Base-by-base conservation (phyloP, 1,140 invertebrate species). In the Drosophila sp. region DNA sequence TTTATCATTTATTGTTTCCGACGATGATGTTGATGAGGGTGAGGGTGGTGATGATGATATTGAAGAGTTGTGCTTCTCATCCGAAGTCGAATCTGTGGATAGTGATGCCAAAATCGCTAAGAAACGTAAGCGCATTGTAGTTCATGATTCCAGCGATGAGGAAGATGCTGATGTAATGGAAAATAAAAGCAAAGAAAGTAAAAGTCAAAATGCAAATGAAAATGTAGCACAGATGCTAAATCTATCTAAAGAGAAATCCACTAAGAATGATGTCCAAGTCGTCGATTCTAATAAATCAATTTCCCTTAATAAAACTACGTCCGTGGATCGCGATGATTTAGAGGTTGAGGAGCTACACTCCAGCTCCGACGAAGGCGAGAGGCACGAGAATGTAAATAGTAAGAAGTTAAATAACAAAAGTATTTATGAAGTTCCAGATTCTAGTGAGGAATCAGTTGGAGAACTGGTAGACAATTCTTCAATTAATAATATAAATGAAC, bases 1-100 rank as follows among this genome's bases (percentile, higher is more conserved):
- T 45, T 56, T 81, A 4, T 91, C 90, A 6, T 91, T 91, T 46
- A 67, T 91, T 21, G 90, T 89, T 2, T 75, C 82, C 2, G 83
- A 89, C 41, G 51, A 70, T 27, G 79, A 76, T 3, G 78, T 56
- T 21, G 76, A 76, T 1, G 78, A 61, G 7, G n/a, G 16, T 13
- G 36, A 56, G 0, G 40, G 57, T 21, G n/a, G 16, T 13, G 36
- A 56, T 0, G 40, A 64, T 21, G 41, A 43, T 8, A 51, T 76
- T 43, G 45, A 46, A 13, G 43, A 59, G 0, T 50, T 86, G 9
- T 67, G 69, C 40, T 84, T 77, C 38, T 86, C 74, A 9, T 56
- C 61, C 1, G 81, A 74, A 9, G 45, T 70, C 4, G 58, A 65
- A 6, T 62, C 63, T 1, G 29, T 11, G 5, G 64, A 46, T 14